Evolutionary conservation across 2,888 invertebrate species (phyloP).

Genomic region (Sarcophaga variegata): DNA sequence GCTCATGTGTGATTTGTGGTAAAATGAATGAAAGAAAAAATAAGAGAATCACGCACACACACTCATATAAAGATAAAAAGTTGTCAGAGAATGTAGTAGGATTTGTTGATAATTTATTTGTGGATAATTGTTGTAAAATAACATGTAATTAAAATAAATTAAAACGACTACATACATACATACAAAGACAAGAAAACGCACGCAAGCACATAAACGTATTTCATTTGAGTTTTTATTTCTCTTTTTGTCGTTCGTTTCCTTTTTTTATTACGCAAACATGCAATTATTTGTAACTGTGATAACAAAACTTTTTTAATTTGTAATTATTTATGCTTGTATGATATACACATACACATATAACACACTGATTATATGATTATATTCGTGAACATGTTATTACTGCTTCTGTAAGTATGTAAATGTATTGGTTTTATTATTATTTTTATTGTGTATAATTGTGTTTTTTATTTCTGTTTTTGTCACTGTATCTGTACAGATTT

Average conservation of each 20-base stretch:
- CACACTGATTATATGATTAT: too few species aligned
- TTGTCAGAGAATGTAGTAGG: too few species aligned
- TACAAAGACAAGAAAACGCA: background rate
- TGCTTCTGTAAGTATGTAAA: too few species aligned
- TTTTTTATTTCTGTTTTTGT: too few species aligned
- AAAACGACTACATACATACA: background rate
- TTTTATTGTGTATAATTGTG: too few species aligned
- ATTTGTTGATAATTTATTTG: too few species aligned
- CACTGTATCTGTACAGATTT: too few species aligned
- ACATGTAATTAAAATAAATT: slow-evolving; percentile 44
- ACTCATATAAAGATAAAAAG: too few species aligned
- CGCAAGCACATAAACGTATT: background rate
- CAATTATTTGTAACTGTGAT: slow-evolving; percentile 28
- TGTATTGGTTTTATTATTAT: too few species aligned
- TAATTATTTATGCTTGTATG: slow-evolving; percentile 2
- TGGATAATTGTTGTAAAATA: slow-evolving; percentile 24
- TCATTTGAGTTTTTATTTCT: too few species aligned
- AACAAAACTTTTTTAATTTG: slow-evolving; percentile 27
- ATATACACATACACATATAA: background rate
- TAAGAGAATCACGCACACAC: background rate
- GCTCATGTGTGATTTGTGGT: slow-evolving; percentile 41
- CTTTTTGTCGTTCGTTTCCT: background rate
- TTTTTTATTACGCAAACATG: slow-evolving; percentile 8
- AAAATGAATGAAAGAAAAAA: background rate
- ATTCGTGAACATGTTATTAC: too few species aligned